Evolutionary conservation across 1,140 invertebrate species (phyloP), one percentile per base, ranked within the genome.

Genomic region (Thaumatotibia leucotreta): DNA sequence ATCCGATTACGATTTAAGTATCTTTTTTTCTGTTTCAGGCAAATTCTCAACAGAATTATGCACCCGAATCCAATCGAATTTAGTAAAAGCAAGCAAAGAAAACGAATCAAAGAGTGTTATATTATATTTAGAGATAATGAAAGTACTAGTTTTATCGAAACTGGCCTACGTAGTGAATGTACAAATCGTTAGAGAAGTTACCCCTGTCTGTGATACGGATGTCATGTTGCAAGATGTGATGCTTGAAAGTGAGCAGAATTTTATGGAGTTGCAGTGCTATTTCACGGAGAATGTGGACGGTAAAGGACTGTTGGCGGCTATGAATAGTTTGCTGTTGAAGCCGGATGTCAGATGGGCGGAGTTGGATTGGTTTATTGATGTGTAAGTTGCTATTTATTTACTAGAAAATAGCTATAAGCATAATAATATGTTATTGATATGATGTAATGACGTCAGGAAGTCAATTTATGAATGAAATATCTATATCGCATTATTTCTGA

Each of bases 161-260:
- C 61, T 90, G 67, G 81, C 83, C 23, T 87, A 88, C 61, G 84
- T 90, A 33, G 73, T 84, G 11, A 83, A 88, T 80, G 88, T 90
- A 84, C 86, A 86, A 86, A 83, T 84, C 76, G 79, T 90, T 69
- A 88, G 70, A 71, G 83, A 88, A 35, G 62, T 69, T 61, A 82
- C 75, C 54, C 63, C 73, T 62, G 74, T 78, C 82, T 88, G 86
- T 87, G 86, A 88, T 86, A 85, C 77, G 67, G 70, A 76, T 65
- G 75, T 82, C 54, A 78, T 78, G 70, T 77, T 86, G 68, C 80
- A 83, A 76, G 85, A 90, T n/a, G 75, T 89, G 58, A 76, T 83
- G 11, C 68, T 89, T 61, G 79, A 78, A 63, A 79, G 50, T 11
- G 65, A 76, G 17, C 70, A 75, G 27, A 73, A 86, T 63, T 87